Conservation (phyloP, 2,888 invertebrate genomes). For the Idaea biselata region DNA sequence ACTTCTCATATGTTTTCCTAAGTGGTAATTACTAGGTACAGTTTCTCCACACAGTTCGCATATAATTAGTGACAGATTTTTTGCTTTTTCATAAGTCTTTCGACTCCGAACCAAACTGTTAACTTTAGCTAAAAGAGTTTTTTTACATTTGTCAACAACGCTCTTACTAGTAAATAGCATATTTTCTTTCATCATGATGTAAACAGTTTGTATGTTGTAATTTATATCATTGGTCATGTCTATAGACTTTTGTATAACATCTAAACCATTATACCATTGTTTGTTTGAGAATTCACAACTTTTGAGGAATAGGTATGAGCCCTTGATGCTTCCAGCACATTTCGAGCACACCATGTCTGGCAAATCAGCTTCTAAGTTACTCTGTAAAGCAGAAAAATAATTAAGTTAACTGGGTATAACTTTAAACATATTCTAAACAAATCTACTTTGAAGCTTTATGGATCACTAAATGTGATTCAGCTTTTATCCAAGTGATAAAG, state of each 20-base stretch:
- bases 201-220: conserved; percentile 42
- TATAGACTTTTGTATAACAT: conserved; percentile 38
- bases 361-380: conserved; percentile 37
- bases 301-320: conserved; percentile 55
- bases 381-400: too few species aligned
- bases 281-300: conserved; percentile 46
- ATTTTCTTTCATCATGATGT: conserved; percentile 47
- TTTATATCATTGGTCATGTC: conserved; percentile 35
- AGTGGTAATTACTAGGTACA: conserved; percentile 37
- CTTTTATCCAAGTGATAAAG: too few species aligned
- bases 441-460: too few species aligned
- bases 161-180: conserved; percentile 49
- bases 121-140: conserved; percentile 43
- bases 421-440: too few species aligned
- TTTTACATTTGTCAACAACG: conserved; percentile 37
- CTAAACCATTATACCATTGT: conserved; percentile 46
- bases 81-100: conserved; percentile 35
- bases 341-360: conserved; percentile 54
- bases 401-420: neutral
- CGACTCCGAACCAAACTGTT: conserved; percentile 45
- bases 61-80: conserved; percentile 31
- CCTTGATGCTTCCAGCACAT: conserved; percentile 45
- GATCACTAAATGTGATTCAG: too few species aligned
- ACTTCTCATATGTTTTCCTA: conserved; percentile 47
- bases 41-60: conserved; percentile 55